Base-by-base conservation (phyloP, 2,113 vertebrate genomes). In the Indicator maculatus region DNA sequence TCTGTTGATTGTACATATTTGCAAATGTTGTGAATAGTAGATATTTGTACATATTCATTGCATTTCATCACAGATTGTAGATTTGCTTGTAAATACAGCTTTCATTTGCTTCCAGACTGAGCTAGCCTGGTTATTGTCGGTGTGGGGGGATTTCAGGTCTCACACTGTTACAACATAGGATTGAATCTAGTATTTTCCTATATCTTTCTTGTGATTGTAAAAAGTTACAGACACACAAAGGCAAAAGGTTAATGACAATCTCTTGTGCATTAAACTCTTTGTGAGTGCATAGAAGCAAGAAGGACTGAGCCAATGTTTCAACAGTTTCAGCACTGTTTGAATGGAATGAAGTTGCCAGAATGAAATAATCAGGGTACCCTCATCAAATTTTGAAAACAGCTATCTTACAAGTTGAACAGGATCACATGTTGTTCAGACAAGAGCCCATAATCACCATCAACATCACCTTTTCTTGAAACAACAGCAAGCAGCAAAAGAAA, bases 381-480 rank as follows among this genome's bases (percentile, higher is more conserved):
- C 47, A 56, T 61, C 20, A 45, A 11, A 66, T 36, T 83, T 83
- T 92, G 64, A 92, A 95, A 96, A 93, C 30, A 89, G 12, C 16
- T 67, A 56, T 73, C 64, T 82, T 93, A 60, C 55, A 33, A 74
- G 88, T 38, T 79, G 33, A 85, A 56, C 18, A 56, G 24, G 26
- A 94, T 93, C 93, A 88, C 5, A 9, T 9, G 4, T 28, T 92
- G 28, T 64, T 77, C 44, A 88, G 71, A n/a, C 38, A 83, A 85
- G 23, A 83, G 39, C 41, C 36, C 61, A 44, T 70, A 52, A 70
- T 73, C 55, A 47, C 52, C 67, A 73, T 20, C 45, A 73, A 50
- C 20, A 71, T 53, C 72, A 78, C 20, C 50, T 80, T 76, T 59
- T 61, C 47, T 80, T 63, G 26, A 66, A 96, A 65, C 5, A 58